A percentile compares a stretch with the other conserved stretches of the same genome.
Conservation (phyloP, 2,888 invertebrate genomes). For the Conistra vaccinii region DNA sequence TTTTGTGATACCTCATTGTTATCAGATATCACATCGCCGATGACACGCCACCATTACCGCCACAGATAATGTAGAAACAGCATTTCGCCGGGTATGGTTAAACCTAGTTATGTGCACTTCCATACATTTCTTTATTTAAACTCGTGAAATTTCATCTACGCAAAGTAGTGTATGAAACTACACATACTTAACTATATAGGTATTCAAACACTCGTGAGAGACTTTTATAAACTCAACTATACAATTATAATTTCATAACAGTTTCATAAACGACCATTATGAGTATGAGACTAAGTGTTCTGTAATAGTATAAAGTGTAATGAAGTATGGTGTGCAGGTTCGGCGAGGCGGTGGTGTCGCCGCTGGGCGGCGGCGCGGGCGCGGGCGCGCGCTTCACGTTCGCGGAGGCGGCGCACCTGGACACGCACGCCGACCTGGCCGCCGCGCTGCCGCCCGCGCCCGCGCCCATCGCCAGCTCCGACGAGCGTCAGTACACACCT, state of each 20-base stretch:
- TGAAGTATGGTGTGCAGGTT: constrained; percentile 85
- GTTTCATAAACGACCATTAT: background rate
- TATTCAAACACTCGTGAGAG: background rate
- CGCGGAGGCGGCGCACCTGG: constrained; percentile 94
- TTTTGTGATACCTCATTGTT: too few relatives aligned
- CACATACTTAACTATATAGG: too few relatives aligned
- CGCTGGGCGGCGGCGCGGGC: constrained; percentile 92
- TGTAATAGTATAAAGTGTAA: background rate
- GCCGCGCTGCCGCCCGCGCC: constrained; percentile 86
- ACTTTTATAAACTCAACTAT: background rate
- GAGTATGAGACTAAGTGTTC: background rate
- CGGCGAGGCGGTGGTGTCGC: constrained; percentile 97
- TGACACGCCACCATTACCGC: too few relatives aligned
- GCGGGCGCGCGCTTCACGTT: constrained; percentile 86
- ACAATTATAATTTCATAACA: too few relatives aligned
- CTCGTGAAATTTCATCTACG: background rate
- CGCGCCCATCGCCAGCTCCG: constrained; percentile 71
- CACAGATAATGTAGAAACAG: too few relatives aligned
- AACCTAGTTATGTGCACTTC: too few relatives aligned
- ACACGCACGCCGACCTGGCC: constrained; percentile 93
- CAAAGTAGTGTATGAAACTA: background rate
- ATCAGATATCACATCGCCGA: too few relatives aligned
- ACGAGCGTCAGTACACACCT: constrained; percentile 62
- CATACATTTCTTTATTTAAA: background rate
- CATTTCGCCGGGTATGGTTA: too few relatives aligned